Evolutionary conservation across 2,888 invertebrate species (phyloP), one percentile per base, ranked within the genome.

Genomic region (Caenorhabditis sp.): DNA sequence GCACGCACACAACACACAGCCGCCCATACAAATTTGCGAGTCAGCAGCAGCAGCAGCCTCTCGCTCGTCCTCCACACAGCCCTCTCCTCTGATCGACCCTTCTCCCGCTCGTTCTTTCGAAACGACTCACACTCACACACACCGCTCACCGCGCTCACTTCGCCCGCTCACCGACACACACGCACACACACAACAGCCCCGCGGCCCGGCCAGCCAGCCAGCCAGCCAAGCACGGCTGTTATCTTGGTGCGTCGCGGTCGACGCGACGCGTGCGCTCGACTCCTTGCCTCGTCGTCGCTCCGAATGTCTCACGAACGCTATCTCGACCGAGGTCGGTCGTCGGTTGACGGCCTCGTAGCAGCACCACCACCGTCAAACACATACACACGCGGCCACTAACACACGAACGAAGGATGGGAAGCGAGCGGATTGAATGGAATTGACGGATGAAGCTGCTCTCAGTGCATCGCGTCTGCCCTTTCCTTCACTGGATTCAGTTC

Each of bases 281-380:
- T 68, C 68, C 59, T 59, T 52, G 68, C 68, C 68, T 68, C 48
- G 59, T 59, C 68, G 68, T 59, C 68, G 52, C 68, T 68, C 68
- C 59, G 68, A 65, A 68, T 68, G 68, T 59, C 68, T 68, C 59
- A 68, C 71, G 61, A 72, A 72, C 62, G 50, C 71, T 72, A 61
- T 72, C 62, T 72, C 71, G 62, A 17, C 62, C 62, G 62, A 72
- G 71, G 71, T 72, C 71, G 71, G 62, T 71, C 61, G 71, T 58
- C 66, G 58, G 68, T 37, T 58, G 68, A 68, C 52, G 58, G 58
- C 58, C 68, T 68, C 68, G 52, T 46, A 59, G 45, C 37, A 65
- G 45, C 55, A 55, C 58, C 68, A 68, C 22, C 58, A 68, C 50
- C 56, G 43, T 59, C 68, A 52, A 43, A 68, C 41, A 48, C 56